Evolutionary conservation across 2,113 vertebrate species (phyloP), one percentile per base, ranked within the genome.

Genomic region (Tenebrosternarchus preto): DNA sequence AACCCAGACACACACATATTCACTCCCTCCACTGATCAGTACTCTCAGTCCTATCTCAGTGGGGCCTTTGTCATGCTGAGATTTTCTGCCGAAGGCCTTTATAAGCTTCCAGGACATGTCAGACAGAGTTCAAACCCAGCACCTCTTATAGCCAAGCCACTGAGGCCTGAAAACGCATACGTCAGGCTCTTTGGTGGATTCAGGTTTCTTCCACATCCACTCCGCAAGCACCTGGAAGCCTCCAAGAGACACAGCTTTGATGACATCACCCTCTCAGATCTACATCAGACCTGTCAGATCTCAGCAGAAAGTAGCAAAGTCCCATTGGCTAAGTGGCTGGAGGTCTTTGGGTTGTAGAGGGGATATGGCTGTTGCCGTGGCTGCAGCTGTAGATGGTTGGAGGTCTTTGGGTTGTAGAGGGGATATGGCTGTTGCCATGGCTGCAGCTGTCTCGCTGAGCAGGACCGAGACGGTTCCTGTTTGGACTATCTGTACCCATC

Each of bases 371-470:
- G n/a, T n/a, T n/a, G n/a, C n/a, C n/a, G n/a, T n/a, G n/a, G n/a
- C n/a, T n/a, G n/a, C n/a, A n/a, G n/a, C n/a, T n/a, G n/a, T n/a
- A n/a, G 33, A 7, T 20, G 64, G 0, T 1, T 24, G 7, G 16
- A 46, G 64, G 64, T 19, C 64, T 36, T 39, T 39, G 31, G 29
- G 29, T 8, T n/a, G 19, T 1, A 20, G 19, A 9, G 1, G 19
- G 31, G 1, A 31, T 20, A 20, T 67, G 1, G 39, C 5, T 66
- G 27, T 63, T 80, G 3, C 17, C 43, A 39, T 46, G 43, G 53
- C 16, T 50, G 53, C 60, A 73, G 70, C 78, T 74, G 50, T 68
- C 71, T 66, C 67, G 50, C 56, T 59, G 71, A 77, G 63, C 60
- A 77, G 27, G 61, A 59, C 63, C 56, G 63, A 71, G 59, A 73